Conservation (phyloP, 2,797 vertebrate species). For the Gymnopithys bicolor region DNA sequence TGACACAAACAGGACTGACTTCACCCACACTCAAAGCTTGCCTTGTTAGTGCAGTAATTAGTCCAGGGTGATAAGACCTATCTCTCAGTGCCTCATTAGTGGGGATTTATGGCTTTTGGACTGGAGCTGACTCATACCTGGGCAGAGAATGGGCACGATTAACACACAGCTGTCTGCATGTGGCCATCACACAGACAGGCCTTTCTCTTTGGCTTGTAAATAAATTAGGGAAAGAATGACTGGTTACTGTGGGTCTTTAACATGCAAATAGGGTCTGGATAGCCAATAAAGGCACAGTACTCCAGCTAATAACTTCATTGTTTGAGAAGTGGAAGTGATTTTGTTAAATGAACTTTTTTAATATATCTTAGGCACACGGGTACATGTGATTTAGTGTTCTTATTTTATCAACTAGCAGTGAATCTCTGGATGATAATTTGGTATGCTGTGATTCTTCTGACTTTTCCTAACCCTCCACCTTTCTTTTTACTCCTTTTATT, state of each 20-base stretch:
- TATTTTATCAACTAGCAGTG: not conserved
- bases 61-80: not conserved
- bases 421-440: not conserved
- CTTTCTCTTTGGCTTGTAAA: not conserved
- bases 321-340: not conserved
- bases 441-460: not conserved
- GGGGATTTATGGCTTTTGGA: not conserved
- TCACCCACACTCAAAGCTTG: not conserved
- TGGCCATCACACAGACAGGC: not conserved
- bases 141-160: not conserved
- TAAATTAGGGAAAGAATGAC: not conserved
- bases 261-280: not conserved
- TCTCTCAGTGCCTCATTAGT: conserved; percentile 1
- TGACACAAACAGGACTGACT: not conserved
- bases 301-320: not conserved
- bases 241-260: not conserved
- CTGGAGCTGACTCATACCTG: not conserved
- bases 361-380: not conserved
- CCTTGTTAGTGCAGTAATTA: conserved; percentile 22
- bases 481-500: not conserved
- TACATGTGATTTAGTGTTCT: not conserved
- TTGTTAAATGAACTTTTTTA: not conserved
- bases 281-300: not conserved
- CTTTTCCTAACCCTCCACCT: not conserved
- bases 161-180: not conserved